phyloP scores from a whole-genome alignment of 2,797 vertebrate species.

The Cryptoblepharus egeriae region DNA sequence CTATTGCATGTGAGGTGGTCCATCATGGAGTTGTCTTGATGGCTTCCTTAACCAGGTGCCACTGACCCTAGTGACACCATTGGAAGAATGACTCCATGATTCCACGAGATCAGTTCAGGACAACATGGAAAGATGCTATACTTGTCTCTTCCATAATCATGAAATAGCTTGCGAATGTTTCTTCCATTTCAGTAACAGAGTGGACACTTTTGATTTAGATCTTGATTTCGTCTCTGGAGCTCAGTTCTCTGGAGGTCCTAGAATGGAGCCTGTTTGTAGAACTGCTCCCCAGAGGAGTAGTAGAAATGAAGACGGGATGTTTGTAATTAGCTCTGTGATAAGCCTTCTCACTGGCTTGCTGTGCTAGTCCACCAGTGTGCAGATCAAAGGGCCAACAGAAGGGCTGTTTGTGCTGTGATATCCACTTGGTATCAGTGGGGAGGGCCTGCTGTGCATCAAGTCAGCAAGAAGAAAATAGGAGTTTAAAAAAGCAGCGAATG shows the following conservation, averaged over 20 bases:
- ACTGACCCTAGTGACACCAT: too few relatives aligned
- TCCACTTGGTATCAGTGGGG: neutral
- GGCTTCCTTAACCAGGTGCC: too few relatives aligned
- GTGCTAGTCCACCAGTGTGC: neutral
- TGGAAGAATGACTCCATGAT: neutral
- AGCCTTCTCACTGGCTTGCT: neutral
- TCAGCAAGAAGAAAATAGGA: neutral
- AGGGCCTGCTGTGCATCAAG: neutral
- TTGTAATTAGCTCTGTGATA: slow-evolving; percentile 31
- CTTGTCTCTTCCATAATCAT: neutral
- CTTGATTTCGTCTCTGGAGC: neutral
- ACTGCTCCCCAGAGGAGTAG: slow-evolving; percentile 40
- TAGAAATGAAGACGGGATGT: slow-evolving; percentile 20
- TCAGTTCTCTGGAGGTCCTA: neutral
- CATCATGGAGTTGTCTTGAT: too few relatives aligned
- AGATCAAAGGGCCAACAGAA: slow-evolving; percentile 25
- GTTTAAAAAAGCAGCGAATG: neutral
- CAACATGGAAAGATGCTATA: neutral
- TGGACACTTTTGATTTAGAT: neutral
- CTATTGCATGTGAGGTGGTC: too few relatives aligned
- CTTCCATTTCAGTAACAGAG: neutral
- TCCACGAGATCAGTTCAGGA: neutral
- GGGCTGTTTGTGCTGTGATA: slow-evolving; percentile 23
- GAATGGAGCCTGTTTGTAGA: neutral
- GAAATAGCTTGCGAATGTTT: neutral